Evolutionary conservation across 1,140 invertebrate species (phyloP), one percentile per base, ranked within the genome.

Genomic region (Babylonia areolata): DNA sequence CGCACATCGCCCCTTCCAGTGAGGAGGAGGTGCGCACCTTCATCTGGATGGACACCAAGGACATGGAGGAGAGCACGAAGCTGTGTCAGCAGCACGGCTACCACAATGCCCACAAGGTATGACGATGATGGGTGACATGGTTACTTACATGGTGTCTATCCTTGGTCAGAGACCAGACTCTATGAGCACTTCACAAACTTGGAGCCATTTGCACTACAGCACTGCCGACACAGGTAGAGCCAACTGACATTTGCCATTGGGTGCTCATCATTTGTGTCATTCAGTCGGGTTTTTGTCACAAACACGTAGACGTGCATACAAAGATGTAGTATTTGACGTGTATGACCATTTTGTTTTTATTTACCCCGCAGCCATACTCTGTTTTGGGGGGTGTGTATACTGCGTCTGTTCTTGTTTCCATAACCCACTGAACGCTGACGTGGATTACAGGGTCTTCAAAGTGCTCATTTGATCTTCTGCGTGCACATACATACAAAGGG

Each of bases 1-100:
- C 91, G 3, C 91, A 92, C 84, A 91, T 90, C 88, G 88, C 88
- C 37, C 91, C 92, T 39, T 88, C 90, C 17, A 90, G 90, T 85
- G 87, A 87, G 40, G 81, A 85, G 11, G 91, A 93, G 85, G 90
- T 91, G 0, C 80, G 87, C 28, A 77, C 83, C 39, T 91, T 91
- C 81, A 85, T 89, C 31, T 93, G 91, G 90, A 86, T 91, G 23
- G 51, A 58, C 35, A 81, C 71, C 87, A 31, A 82, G 77, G 64
- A 54, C 54, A 15, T 86, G 88, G 39, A 84, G 84, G 69, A 89
- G 81, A 69, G 77, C 87, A 79, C 84, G 87, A 28, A 80, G 64
- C 20, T 85, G 85, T 89, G 89, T 86, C 40, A 89, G 86, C n/a
- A 90, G 87, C 35, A 86, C 69, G 58, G 77, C 39, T 12, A 33